Base-by-base conservation (phyloP, 30 jellyfish, hydroid and myxozoan species). In the Calvadosia cruxmelitensis region DNA sequence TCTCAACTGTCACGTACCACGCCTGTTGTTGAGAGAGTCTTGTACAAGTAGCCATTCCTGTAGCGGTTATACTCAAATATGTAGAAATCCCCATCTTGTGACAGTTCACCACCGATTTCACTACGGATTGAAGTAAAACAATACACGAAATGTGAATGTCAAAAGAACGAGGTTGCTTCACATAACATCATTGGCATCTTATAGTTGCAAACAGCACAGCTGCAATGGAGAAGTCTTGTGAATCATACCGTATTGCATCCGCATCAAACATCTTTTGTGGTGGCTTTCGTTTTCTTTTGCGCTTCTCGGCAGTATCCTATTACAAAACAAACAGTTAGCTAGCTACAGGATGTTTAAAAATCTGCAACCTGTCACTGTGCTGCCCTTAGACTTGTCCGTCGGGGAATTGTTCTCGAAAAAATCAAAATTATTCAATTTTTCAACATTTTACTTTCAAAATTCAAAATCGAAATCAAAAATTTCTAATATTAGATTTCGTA, bases 211-310 rank as follows among this genome's bases (percentile, higher is more conserved):
- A 5, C 10, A 42, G 20, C 15, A 42, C 10, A 42, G 20, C 57
- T 5, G 10, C 20, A 42, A 42, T 5, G 15, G 20, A 5, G 20
- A 10, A 42, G 57, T 42, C 57, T 5, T 42, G 49, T 23, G 33
- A 3, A 52, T n/a, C 67, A 0, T 71, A 86, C 96, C 85, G 30
- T 3, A 86, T 77, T 1, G 93, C 85, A 70, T 89, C 98, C 5
- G 79, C 76, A 53, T 89, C 98, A 64, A 89, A 89, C 95, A 87
- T 69, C 68, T 82, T 89, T 63, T 89, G 98, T 0, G 98, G 93
- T 27, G 98, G 95, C 25, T 92, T 71, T 29, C 93, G 50, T 49
- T 85, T 73, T 31, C 98, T 48, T 36, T 89, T 89, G 48, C 98
- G 49, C 49, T 89, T 89, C 76, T 76, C 96, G 27, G 85, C 94